A percentile compares a stretch with the other conserved stretches of the same genome.
Evolutionary conservation across 2,888 invertebrate species (phyloP).

Genomic region (Mythimna vitellina): DNA sequence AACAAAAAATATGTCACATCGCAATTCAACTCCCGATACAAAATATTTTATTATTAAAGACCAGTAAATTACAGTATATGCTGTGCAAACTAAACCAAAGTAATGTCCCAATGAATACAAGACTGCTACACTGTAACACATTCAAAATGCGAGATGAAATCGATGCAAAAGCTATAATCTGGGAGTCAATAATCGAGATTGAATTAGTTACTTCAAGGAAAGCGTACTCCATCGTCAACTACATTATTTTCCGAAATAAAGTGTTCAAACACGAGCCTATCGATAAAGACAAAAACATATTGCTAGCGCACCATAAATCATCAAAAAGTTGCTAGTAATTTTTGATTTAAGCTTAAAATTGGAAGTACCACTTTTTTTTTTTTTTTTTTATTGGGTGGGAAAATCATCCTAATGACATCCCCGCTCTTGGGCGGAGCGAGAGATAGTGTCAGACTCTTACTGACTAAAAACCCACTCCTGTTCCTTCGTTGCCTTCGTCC

Average conservation of each 20-base stretch:
- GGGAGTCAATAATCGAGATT: neutral
- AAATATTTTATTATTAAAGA: conserved; percentile 17
- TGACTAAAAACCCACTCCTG: too few relatives aligned
- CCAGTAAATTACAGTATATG: conserved; percentile 1
- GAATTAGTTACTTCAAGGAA: neutral
- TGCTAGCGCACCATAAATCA: neutral
- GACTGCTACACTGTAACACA: neutral
- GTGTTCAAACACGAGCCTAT: neutral
- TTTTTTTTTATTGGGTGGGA: too few relatives aligned
- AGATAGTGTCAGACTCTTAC: too few relatives aligned
- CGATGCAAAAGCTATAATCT: neutral
- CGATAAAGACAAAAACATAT: neutral
- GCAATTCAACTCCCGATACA: conserved; percentile 8
- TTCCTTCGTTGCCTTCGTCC: too few relatives aligned
- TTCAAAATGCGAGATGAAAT: neutral
- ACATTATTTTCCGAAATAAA: neutral
- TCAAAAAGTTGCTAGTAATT: too few relatives aligned
- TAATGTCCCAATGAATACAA: conserved; percentile 18
- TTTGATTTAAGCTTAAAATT: too few relatives aligned
- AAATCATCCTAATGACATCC: too few relatives aligned
- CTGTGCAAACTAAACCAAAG: conserved; percentile 1
- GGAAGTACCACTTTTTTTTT: too few relatives aligned
- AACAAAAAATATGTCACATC: conserved; percentile 6
- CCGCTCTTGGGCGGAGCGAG: too few relatives aligned
- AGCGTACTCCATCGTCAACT: neutral